These are phyloP conservation scores for Synergus laeviventris DNA, from an alignment of 2,888 invertebrate genomes.

Conservation along the genomic window DNA sequence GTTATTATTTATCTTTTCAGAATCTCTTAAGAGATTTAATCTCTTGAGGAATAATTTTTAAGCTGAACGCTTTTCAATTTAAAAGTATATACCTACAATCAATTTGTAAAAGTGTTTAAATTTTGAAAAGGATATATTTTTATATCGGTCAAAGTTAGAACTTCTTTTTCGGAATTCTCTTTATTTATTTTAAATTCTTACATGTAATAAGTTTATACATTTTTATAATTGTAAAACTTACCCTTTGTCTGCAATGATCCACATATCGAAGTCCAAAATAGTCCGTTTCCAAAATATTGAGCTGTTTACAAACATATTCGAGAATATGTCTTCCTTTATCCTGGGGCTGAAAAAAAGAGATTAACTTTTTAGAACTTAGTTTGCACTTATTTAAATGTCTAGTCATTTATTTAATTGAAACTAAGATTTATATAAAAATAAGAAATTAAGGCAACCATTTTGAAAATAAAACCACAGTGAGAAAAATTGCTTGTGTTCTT, in stretches of 20 bases:
- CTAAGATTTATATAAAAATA: background rate
- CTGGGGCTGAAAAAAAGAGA: constrained; percentile 82
- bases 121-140: too few species aligned
- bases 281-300: constrained; percentile 94
- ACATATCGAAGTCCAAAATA: constrained; percentile 96
- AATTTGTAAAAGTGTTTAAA: too few species aligned
- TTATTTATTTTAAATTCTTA: background rate
- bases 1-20: background rate
- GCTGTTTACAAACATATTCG: constrained; percentile 92
- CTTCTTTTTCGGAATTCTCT: too few species aligned
- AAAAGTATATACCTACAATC: too few species aligned
- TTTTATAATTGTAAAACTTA: constrained; percentile 76
- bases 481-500: background rate
- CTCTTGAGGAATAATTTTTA: background rate
- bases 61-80: background rate
- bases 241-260: constrained; percentile 91
- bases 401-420: background rate
- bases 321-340: constrained; percentile 93
- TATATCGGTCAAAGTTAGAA: too few species aligned
- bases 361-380: background rate
- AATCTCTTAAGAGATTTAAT: background rate
- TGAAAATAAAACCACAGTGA: background rate
- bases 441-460: background rate
- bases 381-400: background rate
- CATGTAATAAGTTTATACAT: background rate